Base-by-base conservation (phyloP, 2,888 invertebrate genomes). In the Cataglyphis albicans region DNA sequence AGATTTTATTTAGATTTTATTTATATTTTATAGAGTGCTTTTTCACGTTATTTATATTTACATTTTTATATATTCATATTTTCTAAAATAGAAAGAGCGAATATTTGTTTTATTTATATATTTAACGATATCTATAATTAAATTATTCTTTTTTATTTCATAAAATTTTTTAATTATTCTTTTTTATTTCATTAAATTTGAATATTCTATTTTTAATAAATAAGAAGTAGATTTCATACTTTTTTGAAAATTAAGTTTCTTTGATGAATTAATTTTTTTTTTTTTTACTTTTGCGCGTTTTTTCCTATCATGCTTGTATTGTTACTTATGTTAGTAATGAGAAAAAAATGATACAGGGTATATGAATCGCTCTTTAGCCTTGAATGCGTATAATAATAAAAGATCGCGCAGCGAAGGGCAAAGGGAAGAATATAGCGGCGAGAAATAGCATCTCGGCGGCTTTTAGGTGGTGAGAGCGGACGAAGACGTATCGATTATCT, bases 401-500 rank as follows among this genome's bases (percentile, higher is more conserved):
- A 59, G 63, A 44, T 59, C 78, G 32, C 32, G 32, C 55, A 32
- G 29, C 25, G 32, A 81, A 70, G 84, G 84, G 72, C 73, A 83
- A 65, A 75, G 57, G 64, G 41, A 86, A 64, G 21, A 21, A 21
- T 21, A 0, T 21, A 21, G 21, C 82, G 55, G 73, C 81, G 74
- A 88, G 84, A 86, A 88, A 81, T 82, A 84, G 82, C 84, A 81
- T 88, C 86, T 35, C 84, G 75, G 59, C 57, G 67, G 82, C 75
- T 84, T 52, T 82, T 80, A 83, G 83, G 81, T 82, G 86, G 86
- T 87, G 89, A 84, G 84, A 83, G 83, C 72, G 85, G 88, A 90
- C 90, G 88, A 90, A 90, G 91, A 90, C 90, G 87, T 91, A 90
- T 90, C 91, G 90, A 90, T 90, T 90, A 90, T 90, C 87, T 74